Evolutionary conservation across 2,888 invertebrate genomes (phyloP).

Genomic region (Macrosiphum euphorbiae): DNA sequence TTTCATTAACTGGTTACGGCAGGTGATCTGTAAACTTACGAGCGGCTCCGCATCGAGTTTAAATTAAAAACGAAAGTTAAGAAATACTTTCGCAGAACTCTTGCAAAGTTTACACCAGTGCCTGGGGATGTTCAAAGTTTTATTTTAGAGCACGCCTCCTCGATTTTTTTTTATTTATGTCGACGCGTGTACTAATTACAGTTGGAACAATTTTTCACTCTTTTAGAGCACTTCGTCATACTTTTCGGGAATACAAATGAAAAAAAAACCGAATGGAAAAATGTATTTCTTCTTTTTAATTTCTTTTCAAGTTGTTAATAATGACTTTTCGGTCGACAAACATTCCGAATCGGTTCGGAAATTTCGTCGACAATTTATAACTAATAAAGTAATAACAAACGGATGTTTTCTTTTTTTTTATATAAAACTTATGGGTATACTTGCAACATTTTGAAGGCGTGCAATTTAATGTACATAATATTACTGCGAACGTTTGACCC

Average conservation of each 20-base stretch:
- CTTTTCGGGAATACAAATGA: neutral
- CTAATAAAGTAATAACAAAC: neutral
- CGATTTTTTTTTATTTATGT: constrained; percentile 16
- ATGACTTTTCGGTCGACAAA: neutral
- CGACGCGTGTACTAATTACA: constrained; percentile 11
- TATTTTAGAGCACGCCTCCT: neutral
- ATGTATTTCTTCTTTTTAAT: constrained; percentile 2
- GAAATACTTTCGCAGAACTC: neutral
- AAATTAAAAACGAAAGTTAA: constrained; percentile 40
- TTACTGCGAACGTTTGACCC: neutral
- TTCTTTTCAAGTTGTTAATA: neutral
- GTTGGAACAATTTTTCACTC: constrained; percentile 18
- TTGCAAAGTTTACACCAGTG: constrained; percentile 12
- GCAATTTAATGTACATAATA: neutral
- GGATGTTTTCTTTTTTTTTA: neutral
- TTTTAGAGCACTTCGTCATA: neutral
- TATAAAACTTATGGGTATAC: neutral
- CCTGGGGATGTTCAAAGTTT: constrained; percentile 27
- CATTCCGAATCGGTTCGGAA: neutral
- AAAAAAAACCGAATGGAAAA: neutral
- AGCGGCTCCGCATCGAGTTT: constrained; percentile 3
- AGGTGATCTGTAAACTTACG: constrained; percentile 36
- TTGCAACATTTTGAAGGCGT: neutral
- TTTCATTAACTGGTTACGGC: constrained; percentile 34
- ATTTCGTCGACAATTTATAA: neutral